Conservation (phyloP, 2,113 vertebrate species). For the Onychorhynchus coronatus region DNA sequence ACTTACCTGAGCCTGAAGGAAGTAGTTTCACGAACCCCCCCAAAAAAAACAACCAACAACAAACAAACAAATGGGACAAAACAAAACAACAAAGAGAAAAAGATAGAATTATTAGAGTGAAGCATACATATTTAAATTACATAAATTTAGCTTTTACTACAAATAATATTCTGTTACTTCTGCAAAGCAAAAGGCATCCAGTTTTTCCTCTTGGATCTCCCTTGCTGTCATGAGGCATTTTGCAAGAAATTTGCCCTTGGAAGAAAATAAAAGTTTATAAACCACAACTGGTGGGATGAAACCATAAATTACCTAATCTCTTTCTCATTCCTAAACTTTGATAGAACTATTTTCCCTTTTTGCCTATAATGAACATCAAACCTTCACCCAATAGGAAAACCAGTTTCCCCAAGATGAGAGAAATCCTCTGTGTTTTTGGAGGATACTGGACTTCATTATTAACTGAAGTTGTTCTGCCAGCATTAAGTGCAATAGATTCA, state of each 20-base stretch:
- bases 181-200: neutral
- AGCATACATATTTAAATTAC: neutral
- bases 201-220: neutral
- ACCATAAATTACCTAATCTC: neutral
- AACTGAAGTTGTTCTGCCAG: neutral
- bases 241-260: neutral
- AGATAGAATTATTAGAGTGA: constrained; percentile 9
- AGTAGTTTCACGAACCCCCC: constrained; percentile 17
- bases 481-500: neutral
- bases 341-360: neutral
- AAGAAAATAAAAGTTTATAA: neutral
- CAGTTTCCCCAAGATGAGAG: neutral
- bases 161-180: neutral
- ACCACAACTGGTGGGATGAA: neutral
- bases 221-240: neutral
- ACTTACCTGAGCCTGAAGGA: constrained; percentile 77
- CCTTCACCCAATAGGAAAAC: neutral
- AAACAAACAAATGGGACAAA: neutral
- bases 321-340: neutral
- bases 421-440: neutral
- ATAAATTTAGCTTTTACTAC: neutral
- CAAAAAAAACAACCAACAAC: neutral
- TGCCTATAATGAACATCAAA: neutral
- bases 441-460: neutral
- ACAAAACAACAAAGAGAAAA: neutral